These are phyloP conservation scores for Eira barbara DNA, from an alignment of 2,113 vertebrate genomes.

Conservation along the genomic window DNA sequence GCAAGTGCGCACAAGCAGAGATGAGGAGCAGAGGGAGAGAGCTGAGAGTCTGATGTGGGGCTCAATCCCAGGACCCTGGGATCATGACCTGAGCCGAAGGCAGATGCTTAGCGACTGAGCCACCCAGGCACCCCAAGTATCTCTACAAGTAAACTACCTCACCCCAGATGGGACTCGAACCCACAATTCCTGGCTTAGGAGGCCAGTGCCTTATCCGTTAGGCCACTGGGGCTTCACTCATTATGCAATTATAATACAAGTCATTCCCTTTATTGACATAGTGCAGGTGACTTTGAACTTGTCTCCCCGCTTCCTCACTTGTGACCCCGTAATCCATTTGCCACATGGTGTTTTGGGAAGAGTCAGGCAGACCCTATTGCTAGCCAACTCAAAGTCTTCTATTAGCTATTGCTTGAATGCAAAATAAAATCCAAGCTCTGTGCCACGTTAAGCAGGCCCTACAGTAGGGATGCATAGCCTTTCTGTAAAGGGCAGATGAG, in stretches of 20 bases:
- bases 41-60: too few species aligned
- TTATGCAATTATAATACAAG: background rate
- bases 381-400: background rate
- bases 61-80: too few species aligned
- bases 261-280: background rate
- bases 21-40: too few species aligned
- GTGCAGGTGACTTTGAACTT: background rate
- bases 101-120: too few species aligned
- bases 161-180: constrained; percentile 88
- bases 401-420: background rate
- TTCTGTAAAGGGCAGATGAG: background rate
- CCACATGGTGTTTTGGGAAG: background rate
- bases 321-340: background rate
- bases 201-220: constrained; percentile 87
- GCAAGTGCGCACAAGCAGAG: too few species aligned
- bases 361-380: background rate
- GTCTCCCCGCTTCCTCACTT: background rate
- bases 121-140: too few species aligned
- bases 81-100: too few species aligned
- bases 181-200: constrained; percentile 85
- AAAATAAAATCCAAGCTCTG: background rate
- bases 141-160: accelerated
- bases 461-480: background rate
- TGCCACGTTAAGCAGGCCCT: background rate
- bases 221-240: constrained; percentile 74